Base-by-base conservation (phyloP, 2,888 invertebrate genomes). In the Archaeoteleia sp. region DNA sequence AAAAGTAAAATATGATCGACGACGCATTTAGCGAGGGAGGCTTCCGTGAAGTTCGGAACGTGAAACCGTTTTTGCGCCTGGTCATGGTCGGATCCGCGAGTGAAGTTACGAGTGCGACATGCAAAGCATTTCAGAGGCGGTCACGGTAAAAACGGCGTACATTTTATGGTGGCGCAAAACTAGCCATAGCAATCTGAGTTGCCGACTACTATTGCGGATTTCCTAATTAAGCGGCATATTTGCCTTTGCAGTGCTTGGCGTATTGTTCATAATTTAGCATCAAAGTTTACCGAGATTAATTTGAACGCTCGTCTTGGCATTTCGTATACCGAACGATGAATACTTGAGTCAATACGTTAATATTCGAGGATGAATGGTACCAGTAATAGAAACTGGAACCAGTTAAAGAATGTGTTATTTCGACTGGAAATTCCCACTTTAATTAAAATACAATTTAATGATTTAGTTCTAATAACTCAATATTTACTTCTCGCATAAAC, bases 191-290 rank as follows among this genome's bases (percentile, higher is more conserved):
- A 25, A 39, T n/a, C 46, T 39, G 43, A 27, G 62, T 55, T 71
- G 61, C 49, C 74, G 73, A 71, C 78, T n/a, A n/a, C n/a, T 74
- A 79, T 76, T 72, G 77, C 70, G 77, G 74, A 73, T 74, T 77
- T 76, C 73, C 76, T 74, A 77, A 79, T 79, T 78, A 78, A 79
- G 75, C 72, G 67, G 73, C 71, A 65, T 74, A 74, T 75, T 79
- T 78, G 69, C 71, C 66, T 48, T 32, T 37, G 70, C 72, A 67
- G 46, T 49, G 29, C 48, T 45, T 55, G 51, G 34, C 66, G 20
- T 20, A 55, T 70, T 73, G 76, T 78, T 76, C 75, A 75, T 78
- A 77, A 78, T 78, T 78, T 75, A 76, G 66, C 49, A 60, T 54
- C 49, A 63, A 76, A 78, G 71, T 79, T 76, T 62, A 62, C 57